A percentile compares a stretch with the other conserved stretches of the same genome.
Evolutionary conservation across 2,113 vertebrate genomes (phyloP).

Genomic region (Gallinago media): DNA sequence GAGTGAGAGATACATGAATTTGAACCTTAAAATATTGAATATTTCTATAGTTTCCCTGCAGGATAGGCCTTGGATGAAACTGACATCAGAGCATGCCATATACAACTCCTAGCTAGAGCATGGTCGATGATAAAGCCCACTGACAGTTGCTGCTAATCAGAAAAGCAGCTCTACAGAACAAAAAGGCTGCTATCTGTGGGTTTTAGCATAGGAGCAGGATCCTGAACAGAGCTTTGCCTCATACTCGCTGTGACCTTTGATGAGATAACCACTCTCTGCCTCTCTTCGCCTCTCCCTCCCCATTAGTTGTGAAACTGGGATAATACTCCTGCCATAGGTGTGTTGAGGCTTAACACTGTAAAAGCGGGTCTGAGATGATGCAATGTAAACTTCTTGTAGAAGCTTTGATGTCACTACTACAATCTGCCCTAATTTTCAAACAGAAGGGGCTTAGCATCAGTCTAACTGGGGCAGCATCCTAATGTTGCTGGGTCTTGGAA

Average conservation of each 20-base stretch:
- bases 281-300: neutral
- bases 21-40: neutral
- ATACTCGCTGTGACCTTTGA: neutral
- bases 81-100: neutral
- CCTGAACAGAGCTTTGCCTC: neutral
- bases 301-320: neutral
- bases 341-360: neutral
- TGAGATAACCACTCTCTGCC: neutral
- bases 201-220: neutral
- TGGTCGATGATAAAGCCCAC: neutral
- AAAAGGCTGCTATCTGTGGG: neutral
- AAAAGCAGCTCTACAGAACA: neutral
- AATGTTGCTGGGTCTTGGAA: neutral
- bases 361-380: neutral
- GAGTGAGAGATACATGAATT: neutral
- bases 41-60: neutral
- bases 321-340: neutral
- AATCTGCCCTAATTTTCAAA: neutral
- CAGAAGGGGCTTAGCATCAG: accelerated
- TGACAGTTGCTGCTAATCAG: conserved; percentile 53
- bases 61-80: neutral
- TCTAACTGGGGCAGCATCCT: neutral
- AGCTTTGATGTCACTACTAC: neutral
- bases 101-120: neutral
- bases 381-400: neutral